Evolutionary conservation across 2,888 invertebrate species (phyloP).

Genomic region (Xestia c-nigrum): DNA sequence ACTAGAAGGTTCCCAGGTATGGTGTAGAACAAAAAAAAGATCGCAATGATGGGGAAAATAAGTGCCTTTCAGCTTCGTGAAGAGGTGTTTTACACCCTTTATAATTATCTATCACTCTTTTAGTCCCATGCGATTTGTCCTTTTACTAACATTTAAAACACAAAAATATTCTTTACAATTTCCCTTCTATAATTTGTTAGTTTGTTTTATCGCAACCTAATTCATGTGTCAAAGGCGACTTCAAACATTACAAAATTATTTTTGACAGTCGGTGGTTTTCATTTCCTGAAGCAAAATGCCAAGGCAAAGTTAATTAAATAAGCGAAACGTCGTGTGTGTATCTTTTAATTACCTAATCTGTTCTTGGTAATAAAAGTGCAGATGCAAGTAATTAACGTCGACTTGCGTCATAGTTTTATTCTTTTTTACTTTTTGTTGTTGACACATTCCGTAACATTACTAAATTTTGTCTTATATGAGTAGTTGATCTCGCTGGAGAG

Average conservation of each 20-base stretch:
- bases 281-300: not conserved
- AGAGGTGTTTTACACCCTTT: too few species aligned
- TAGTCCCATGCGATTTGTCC: too few species aligned
- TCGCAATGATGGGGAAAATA: too few species aligned
- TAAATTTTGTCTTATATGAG: not conserved
- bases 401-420: not conserved
- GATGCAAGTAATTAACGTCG: conserved; percentile 1
- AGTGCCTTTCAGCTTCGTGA: too few species aligned
- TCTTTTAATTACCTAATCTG: conserved; percentile 25
- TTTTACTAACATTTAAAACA: not conserved
- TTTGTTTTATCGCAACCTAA: not conserved
- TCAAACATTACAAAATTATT: not conserved
- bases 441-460: not conserved
- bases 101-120: too few species aligned
- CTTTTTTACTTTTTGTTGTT: not conserved
- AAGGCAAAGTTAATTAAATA: conserved; percentile 5
- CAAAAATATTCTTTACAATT: not conserved
- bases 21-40: too few species aligned
- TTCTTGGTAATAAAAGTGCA: conserved; percentile 1
- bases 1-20: too few species aligned
- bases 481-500: too few species aligned
- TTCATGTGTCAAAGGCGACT: too few species aligned
- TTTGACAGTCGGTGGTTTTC: not conserved
- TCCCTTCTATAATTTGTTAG: not conserved
- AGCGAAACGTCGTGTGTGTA: conserved; percentile 1